Percentiles rank a stretch among this genome's conserved stretches.
These are phyloP conservation scores for Pelmatolapia mariae DNA, from an alignment of 2,113 vertebrate species.

Conservation along the genomic window DNA sequence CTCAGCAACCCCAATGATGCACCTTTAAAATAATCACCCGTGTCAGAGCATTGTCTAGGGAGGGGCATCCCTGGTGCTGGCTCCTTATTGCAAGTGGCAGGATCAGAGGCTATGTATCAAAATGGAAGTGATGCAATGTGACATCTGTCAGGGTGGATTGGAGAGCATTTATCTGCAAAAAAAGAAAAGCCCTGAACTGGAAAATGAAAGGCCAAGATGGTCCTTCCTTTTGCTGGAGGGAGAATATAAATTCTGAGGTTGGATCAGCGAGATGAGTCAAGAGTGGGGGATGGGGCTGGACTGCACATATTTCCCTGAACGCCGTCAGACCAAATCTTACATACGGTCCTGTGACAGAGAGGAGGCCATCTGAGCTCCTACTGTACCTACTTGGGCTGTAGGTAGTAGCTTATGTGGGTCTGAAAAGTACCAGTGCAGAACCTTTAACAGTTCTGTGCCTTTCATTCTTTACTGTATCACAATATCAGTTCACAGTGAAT, in stretches of 20 bases:
- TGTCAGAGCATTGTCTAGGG: conserved; percentile 67
- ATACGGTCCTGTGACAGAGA: not conserved
- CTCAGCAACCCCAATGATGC: conserved; percentile 52
- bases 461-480: conserved; percentile 30
- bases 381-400: not conserved
- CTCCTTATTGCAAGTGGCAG: conserved; percentile 76
- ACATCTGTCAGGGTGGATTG: conserved; percentile 76
- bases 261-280: conserved; percentile 45
- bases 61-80: conserved; percentile 49
- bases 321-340: conserved; percentile 21
- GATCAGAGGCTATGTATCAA: conserved; percentile 76
- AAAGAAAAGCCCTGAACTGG: conserved; percentile 76
- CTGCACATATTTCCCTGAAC: conserved; percentile 34
- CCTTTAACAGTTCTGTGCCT: conserved; percentile 25
- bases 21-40: conserved; percentile 69
- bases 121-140: conserved; percentile 72
- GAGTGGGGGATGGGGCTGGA: not conserved
- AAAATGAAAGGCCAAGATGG: conserved; percentile 78
- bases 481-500: not conserved
- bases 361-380: not conserved
- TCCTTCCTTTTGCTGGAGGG: conserved; percentile 59
- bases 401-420: not conserved
- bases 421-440: conserved; percentile 52
- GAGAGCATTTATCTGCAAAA: conserved; percentile 73
- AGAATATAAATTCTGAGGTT: conserved; percentile 57